Base-by-base conservation (phyloP, 2,113 vertebrate genomes). In the Bombycilla garrulus region DNA sequence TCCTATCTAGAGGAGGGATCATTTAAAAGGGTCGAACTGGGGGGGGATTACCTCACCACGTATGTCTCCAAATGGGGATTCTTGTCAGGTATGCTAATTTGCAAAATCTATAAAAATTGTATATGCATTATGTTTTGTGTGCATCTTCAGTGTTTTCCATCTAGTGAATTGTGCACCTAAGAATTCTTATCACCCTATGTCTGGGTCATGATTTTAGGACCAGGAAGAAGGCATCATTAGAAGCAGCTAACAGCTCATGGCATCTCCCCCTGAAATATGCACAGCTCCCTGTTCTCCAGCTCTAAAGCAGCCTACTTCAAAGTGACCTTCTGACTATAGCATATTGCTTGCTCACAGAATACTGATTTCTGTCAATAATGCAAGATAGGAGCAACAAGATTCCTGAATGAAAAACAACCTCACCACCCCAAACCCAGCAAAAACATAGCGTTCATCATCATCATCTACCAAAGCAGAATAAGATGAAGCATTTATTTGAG, bases 101-200 rank as follows among this genome's bases (percentile, higher is more conserved):
- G 18, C 23, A 48, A 81, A 48, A 69, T 12, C 9, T 48, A 28
- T 40, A 48, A 58, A 58, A 48, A 40, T 28, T 48, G 35, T 22
- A 12, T 57, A 21, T 5, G 4, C 0, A 0, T 47, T 81, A 40
- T n/a, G 29, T 23, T 69, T 19, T 6, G 2, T n/a, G 11, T 40
- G 5, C 44, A n/a, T n/a, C 35, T 69, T 69, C 4, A 7, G 23
- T 3, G 1, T 57, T 69, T 48, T 58, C 44, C 9, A 28, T 22
- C 18, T 23, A 29, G 23, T 1, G 0, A 48, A 40, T 28, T 4
- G 5, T 15, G 42, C 35, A 58, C 18, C 15, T n/a, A 40, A 58
- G 19, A 35, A 48, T 58, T 19, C 35, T 48, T 23, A 35, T 53
- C 47, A 61, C 21, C 28, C 15, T 58, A 6, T 51, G 24, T 60